phyloP scores from a whole-genome alignment of 2,888 invertebrate genomes.

The Dasysyrphus albostriatus region DNA sequence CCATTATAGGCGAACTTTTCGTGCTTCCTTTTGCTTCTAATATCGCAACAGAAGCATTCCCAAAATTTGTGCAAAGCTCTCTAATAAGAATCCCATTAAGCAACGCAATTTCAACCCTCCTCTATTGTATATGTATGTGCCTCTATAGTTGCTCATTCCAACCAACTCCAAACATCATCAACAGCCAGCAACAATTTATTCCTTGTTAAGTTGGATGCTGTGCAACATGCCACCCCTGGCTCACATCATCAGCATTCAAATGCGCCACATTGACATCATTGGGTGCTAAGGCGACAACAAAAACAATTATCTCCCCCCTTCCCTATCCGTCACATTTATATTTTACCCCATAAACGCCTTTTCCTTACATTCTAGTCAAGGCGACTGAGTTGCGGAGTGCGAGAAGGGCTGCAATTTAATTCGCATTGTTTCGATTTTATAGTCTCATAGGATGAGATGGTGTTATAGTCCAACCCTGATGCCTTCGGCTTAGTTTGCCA shows the following conservation, averaged over 20 bases:
- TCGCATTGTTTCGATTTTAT: slow-evolving; percentile 75
- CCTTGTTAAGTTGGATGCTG: slow-evolving; percentile 36
- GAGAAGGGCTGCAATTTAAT: slow-evolving; percentile 67
- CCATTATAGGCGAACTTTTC: slow-evolving; percentile 53
- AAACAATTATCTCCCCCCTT: slow-evolving; percentile 74
- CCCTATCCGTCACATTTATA: slow-evolving; percentile 34
- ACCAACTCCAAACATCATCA: slow-evolving; percentile 14
- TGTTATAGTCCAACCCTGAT: slow-evolving; percentile 27
- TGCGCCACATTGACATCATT: slow-evolving; percentile 76
- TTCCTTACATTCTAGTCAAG: not conserved
- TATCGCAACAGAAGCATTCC: slow-evolving; percentile 42
- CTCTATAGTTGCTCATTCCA: not conserved
- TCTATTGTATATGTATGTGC: no score
- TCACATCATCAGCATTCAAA: slow-evolving; percentile 20
- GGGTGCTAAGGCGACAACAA: slow-evolving; percentile 76
- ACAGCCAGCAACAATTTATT: slow-evolving; percentile 69
- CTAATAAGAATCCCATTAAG: slow-evolving; percentile 75
- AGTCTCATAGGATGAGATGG: slow-evolving; percentile 40
- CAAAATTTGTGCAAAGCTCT: slow-evolving; percentile 58
- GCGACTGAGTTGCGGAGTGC: not conserved
- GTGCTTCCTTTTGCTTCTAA: not conserved
- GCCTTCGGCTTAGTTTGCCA: slow-evolving; percentile 36
- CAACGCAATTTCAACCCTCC: slow-evolving; percentile 65
- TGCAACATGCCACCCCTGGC: slow-evolving; percentile 13
- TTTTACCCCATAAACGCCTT: slow-evolving; percentile 35